These are phyloP conservation scores for Saccostrea cuccullata DNA, from an alignment of 1,140 invertebrate species.

Conservation along the genomic window DNA sequence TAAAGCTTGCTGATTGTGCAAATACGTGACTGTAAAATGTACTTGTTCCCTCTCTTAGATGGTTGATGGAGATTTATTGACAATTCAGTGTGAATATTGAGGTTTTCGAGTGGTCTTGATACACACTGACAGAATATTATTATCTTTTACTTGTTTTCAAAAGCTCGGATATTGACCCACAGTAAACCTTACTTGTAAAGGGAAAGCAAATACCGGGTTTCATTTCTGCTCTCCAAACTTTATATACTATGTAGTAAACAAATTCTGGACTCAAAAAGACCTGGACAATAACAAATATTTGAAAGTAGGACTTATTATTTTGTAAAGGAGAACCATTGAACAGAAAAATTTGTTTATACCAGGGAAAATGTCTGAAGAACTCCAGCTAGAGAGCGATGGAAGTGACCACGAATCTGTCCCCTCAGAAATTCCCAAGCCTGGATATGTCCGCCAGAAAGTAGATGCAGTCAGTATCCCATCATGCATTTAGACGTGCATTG, in stretches of 20 bases:
- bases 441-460: constrained; percentile 52
- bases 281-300: constrained; percentile 3
- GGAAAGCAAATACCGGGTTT: not conserved
- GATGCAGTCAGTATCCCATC: constrained; percentile 48
- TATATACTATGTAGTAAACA: not conserved
- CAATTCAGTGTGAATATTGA: constrained; percentile 19
- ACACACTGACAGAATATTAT: constrained; percentile 30
- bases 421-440: constrained; percentile 22
- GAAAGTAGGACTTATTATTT: constrained; percentile 15
- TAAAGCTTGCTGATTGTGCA: not conserved
- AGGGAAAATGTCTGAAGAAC: constrained; percentile 19
- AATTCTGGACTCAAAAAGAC: not conserved
- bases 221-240: not conserved
- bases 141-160: constrained; percentile 28
- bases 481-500: constrained; percentile 24
- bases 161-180: constrained; percentile 19
- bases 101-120: constrained; percentile 27
- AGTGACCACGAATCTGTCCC: not conserved
- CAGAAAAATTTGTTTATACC: constrained; percentile 18
- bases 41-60: not conserved
- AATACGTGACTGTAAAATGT: not conserved
- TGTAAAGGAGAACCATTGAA: not conserved
- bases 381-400: not conserved
- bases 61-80: not conserved
- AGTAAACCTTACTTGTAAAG: not conserved